phyloP scores from a whole-genome alignment of 2,797 vertebrate species.

The Tapera naevia region DNA sequence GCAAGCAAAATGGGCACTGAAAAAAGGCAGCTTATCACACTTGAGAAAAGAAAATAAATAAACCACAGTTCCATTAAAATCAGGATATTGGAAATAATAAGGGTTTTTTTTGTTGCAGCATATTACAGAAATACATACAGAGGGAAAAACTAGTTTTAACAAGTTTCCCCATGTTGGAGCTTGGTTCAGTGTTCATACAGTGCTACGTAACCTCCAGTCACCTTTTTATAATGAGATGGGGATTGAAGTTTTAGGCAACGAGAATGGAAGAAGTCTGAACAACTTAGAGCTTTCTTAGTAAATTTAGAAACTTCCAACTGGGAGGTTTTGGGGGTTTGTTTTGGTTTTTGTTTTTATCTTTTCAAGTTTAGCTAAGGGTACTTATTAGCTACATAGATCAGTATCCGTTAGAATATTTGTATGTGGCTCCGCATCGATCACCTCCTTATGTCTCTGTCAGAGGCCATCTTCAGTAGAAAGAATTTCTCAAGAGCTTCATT shows the following conservation, averaged over 20 bases:
- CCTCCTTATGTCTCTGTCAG: background rate
- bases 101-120: background rate
- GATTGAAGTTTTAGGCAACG: background rate
- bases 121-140: background rate
- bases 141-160: background rate
- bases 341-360: background rate
- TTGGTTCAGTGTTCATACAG: background rate
- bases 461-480: background rate
- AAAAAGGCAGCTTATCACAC: background rate
- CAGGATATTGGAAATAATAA: background rate
- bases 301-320: background rate
- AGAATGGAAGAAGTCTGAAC: background rate
- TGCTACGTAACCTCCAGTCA: background rate
- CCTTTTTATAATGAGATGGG: background rate
- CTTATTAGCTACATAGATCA: fast-evolving
- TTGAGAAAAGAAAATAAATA: background rate
- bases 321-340: background rate
- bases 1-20: background rate
- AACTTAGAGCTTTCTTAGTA: background rate
- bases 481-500: background rate
- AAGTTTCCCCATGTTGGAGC: background rate
- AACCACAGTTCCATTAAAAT: background rate
- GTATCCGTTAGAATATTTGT: background rate
- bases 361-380: background rate
- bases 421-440: background rate